These are phyloP conservation scores for Pseudococcus jackbeardsleyi DNA, from an alignment of 2,888 invertebrate genomes.

Conservation along the genomic window DNA sequence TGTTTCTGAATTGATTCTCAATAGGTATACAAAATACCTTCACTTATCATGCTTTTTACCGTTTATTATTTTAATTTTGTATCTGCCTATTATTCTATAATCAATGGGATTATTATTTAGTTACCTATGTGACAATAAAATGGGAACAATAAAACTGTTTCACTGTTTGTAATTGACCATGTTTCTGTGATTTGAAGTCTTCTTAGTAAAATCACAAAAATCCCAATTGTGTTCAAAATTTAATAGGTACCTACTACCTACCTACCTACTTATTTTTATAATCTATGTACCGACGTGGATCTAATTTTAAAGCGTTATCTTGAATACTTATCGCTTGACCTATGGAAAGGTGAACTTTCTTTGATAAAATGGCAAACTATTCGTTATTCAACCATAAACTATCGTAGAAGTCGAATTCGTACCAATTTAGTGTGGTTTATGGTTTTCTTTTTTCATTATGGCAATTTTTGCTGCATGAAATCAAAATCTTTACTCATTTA, in stretches of 20 bases:
- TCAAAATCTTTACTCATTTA: neutral
- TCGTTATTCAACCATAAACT: neutral
- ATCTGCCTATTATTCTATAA: neutral
- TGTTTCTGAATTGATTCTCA: slow-evolving; percentile 27
- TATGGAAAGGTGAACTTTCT: neutral
- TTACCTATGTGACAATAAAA: too few relatives aligned
- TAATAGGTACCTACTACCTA: too few relatives aligned
- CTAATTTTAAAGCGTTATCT: neutral
- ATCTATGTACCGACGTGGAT: neutral
- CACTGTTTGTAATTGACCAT: too few relatives aligned
- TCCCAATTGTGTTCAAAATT: too few relatives aligned
- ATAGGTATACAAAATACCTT: neutral
- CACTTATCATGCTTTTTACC: neutral
- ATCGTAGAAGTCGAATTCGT: too few relatives aligned
- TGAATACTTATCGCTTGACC: neutral
- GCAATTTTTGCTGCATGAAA: neutral
- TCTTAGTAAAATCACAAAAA: too few relatives aligned
- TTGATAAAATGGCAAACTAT: neutral
- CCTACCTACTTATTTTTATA: neutral
- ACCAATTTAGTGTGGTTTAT: neutral
- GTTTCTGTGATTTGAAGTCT: too few relatives aligned
- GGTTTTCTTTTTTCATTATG: neutral
- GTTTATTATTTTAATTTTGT: neutral
- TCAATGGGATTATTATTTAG: too few relatives aligned
- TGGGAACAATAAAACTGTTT: too few relatives aligned